Percentiles rank a stretch among this genome's conserved stretches.
Evolutionary conservation across 2,888 invertebrate species (phyloP).

Genomic region (Palloptera scutellata): DNA sequence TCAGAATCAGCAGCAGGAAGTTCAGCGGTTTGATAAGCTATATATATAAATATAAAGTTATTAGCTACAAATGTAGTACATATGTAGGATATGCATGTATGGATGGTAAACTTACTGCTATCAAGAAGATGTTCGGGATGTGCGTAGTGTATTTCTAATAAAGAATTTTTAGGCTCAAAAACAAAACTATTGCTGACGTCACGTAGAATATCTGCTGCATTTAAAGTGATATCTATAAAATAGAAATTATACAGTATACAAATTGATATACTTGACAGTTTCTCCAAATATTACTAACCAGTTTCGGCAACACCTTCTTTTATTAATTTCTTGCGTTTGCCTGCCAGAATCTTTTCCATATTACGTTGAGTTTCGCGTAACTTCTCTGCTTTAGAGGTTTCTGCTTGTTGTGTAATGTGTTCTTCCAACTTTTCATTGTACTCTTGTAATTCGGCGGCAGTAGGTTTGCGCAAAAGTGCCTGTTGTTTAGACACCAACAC

Average conservation of each 20-base stretch:
- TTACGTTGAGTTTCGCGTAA: constrained; percentile 66
- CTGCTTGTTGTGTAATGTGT: constrained; percentile 63
- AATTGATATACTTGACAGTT: background rate
- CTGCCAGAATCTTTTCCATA: constrained; percentile 79
- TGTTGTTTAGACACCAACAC: constrained; percentile 67
- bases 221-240: constrained; percentile 50
- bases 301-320: constrained; percentile 65
- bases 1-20: background rate
- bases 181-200: constrained; percentile 65
- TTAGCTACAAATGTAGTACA: background rate
- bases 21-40: constrained; percentile 4
- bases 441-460: constrained; percentile 34
- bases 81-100: too few species aligned
- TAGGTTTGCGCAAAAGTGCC: constrained; percentile 33
- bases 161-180: constrained; percentile 69
- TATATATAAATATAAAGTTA: constrained; percentile 9
- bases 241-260: background rate
- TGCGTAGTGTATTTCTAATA: constrained; percentile 77
- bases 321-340: constrained; percentile 75
- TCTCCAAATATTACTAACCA: constrained; percentile 46
- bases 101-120: too few species aligned
- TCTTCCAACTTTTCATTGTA: constrained; percentile 43
- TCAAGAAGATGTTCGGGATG: constrained; percentile 52
- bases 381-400: constrained; percentile 68
- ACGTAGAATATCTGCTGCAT: constrained; percentile 71